phyloP scores from a whole-genome alignment of 2,113 vertebrate species.

The Sceloporus undulatus region DNA sequence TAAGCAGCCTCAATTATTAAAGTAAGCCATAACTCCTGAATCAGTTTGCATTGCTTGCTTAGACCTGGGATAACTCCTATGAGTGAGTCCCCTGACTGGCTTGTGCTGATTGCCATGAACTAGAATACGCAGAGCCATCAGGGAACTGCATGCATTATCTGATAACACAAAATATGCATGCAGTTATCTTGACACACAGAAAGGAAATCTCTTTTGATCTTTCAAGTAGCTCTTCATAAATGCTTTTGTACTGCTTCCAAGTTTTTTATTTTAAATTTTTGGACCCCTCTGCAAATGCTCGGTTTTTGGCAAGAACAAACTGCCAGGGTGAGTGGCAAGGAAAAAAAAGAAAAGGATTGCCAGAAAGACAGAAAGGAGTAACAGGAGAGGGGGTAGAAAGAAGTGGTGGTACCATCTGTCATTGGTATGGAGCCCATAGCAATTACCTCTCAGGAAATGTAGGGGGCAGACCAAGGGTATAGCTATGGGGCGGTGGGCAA shows the following conservation, averaged over 20 bases:
- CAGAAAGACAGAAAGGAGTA: neutral
- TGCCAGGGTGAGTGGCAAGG: neutral
- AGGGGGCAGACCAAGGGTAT: too few species aligned
- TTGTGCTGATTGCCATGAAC: neutral
- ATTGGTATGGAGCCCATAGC: neutral
- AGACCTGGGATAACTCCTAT: neutral
- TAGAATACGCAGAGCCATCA: neutral
- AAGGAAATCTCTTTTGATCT: conserved; percentile 8
- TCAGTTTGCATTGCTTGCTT: neutral
- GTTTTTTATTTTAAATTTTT: neutral
- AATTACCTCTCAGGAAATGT: too few species aligned
- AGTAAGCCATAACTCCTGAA: neutral
- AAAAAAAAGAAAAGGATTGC: neutral
- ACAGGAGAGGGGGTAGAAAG: neutral
- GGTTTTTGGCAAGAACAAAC: neutral
- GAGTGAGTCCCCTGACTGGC: too few species aligned
- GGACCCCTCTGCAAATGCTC: neutral
- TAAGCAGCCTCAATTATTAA: conserved; percentile 27
- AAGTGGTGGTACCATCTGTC: too few species aligned
- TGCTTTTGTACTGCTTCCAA: conserved; percentile 11
- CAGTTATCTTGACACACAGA: neutral
- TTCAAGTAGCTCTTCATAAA: conserved; percentile 4
- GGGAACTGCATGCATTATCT: neutral
- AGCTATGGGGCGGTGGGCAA: too few species aligned
- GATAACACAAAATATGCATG: neutral